These are phyloP conservation scores for Stigmatopora argus DNA, from an alignment of 2,113 vertebrate species.

Conservation along the genomic window DNA sequence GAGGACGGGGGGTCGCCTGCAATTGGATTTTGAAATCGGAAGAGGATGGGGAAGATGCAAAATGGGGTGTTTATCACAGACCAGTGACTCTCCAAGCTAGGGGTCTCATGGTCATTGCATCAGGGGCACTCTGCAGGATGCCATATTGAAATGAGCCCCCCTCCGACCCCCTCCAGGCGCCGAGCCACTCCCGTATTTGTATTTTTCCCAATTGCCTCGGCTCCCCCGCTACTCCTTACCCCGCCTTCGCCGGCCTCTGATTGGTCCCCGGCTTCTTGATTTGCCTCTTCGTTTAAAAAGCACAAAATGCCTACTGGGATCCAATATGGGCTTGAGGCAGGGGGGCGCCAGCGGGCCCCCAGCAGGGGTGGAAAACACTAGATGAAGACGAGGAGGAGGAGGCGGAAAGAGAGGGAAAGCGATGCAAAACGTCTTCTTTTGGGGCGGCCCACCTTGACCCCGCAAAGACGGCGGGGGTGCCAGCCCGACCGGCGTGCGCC, in stretches of 20 bases:
- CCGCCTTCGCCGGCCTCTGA: slow-evolving; percentile 40
- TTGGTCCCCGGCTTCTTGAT: slow-evolving; percentile 65
- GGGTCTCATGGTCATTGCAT: slow-evolving; percentile 58
- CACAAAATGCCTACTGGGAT: slow-evolving; percentile 76
- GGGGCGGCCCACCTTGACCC: slow-evolving; percentile 45
- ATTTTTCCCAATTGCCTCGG: slow-evolving; percentile 60
- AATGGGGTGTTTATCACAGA: slow-evolving; percentile 70
- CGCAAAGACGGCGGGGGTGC: slow-evolving; percentile 38
- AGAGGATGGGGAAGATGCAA: slow-evolving; percentile 60
- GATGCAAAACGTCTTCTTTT: slow-evolving; percentile 53
- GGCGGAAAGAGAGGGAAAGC: slow-evolving; percentile 34
- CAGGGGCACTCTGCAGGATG: slow-evolving; percentile 56
- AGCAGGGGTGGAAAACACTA: slow-evolving; percentile 67
- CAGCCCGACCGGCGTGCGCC: slow-evolving; percentile 10
- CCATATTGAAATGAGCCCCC: slow-evolving; percentile 66
- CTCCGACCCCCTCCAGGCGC: slow-evolving; percentile 49
- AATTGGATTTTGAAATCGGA: slow-evolving; percentile 71
- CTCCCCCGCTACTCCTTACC: slow-evolving; percentile 57
- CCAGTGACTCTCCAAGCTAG: slow-evolving; percentile 59
- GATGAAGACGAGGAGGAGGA: slow-evolving; percentile 49
- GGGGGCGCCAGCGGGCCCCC: slow-evolving; percentile 67
- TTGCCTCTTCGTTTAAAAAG: slow-evolving; percentile 77
- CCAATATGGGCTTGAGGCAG: slow-evolving; percentile 75
- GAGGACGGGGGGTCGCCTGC: slow-evolving; percentile 38
- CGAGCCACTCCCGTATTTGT: slow-evolving; percentile 57